phyloP scores from a whole-genome alignment of 2,888 invertebrate genomes.

The Nezara viridula region DNA sequence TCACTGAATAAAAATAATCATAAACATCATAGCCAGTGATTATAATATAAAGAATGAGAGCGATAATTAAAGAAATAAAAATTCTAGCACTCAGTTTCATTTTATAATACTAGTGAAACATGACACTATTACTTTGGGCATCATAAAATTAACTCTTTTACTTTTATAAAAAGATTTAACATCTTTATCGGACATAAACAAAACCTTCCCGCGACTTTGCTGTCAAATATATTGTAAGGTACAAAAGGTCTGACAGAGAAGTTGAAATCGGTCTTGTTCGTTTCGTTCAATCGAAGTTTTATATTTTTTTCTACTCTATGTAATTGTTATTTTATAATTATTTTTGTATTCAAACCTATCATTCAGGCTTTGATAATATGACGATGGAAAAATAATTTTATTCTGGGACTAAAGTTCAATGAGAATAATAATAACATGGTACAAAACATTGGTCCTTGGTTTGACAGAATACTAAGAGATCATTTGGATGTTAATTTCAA shows the following conservation, averaged over 20 bases:
- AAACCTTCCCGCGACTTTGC: background rate
- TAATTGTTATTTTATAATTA: too few relatives aligned
- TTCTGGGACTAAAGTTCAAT: too few relatives aligned
- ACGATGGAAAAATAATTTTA: too few relatives aligned
- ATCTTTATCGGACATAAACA: background rate
- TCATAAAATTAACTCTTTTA: background rate
- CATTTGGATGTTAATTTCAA: too few relatives aligned
- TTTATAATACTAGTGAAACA: slow-evolving; percentile 5
- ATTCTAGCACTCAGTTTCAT: slow-evolving; percentile 10
- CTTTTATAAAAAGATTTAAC: background rate
- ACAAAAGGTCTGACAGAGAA: background rate
- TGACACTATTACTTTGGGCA: background rate
- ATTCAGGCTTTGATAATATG: too few relatives aligned
- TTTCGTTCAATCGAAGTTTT: background rate
- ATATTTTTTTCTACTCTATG: background rate
- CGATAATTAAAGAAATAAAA: slow-evolving; percentile 5
- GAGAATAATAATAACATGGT: too few relatives aligned
- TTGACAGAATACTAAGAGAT: too few relatives aligned
- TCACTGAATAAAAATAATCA: slow-evolving; percentile 26
- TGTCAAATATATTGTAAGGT: background rate
- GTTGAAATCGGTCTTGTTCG: background rate
- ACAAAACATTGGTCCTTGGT: too few relatives aligned
- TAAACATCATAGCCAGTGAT: slow-evolving; percentile 22
- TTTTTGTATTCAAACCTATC: too few relatives aligned
- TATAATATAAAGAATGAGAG: background rate